These are phyloP conservation scores for Pteruthius melanotis DNA, from an alignment of 2,113 vertebrate genomes.

Conservation along the genomic window DNA sequence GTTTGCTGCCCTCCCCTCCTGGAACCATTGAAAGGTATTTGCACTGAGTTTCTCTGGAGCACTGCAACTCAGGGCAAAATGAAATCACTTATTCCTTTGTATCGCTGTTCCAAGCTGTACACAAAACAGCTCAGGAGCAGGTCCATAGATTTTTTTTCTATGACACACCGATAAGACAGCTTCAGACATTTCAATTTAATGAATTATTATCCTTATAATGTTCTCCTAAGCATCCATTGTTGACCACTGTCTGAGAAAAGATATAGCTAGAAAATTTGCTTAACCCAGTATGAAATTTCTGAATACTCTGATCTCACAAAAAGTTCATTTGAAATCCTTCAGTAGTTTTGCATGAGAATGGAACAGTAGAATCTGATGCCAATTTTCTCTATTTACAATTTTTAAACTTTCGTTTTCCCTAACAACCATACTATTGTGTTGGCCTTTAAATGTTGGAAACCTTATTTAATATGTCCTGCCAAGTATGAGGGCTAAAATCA, in stretches of 20 bases:
- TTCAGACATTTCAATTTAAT: not conserved
- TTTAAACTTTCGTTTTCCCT: not conserved
- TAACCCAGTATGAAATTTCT: not conserved
- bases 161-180: not conserved
- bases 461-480: conserved; percentile 13
- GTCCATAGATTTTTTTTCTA: not conserved
- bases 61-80: not conserved
- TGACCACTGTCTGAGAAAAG: not conserved
- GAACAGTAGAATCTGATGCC: not conserved
- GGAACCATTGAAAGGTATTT: not conserved
- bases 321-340: not conserved
- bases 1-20: not conserved
- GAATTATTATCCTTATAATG: not conserved
- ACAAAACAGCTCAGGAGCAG: not conserved
- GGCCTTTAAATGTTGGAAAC: not conserved
- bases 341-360: not conserved
- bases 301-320: not conserved
- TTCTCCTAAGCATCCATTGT: not conserved
- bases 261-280: not conserved
- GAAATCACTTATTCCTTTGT: not conserved
- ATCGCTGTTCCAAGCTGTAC: not conserved
- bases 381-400: not conserved
- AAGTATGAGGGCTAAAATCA: not conserved
- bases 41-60: not conserved
- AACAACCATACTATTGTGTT: not conserved